A percentile compares a stretch with the other conserved stretches of the same genome.
Conservation (phyloP, 2,888 invertebrate genomes). For the Clistopyga incitator region DNA sequence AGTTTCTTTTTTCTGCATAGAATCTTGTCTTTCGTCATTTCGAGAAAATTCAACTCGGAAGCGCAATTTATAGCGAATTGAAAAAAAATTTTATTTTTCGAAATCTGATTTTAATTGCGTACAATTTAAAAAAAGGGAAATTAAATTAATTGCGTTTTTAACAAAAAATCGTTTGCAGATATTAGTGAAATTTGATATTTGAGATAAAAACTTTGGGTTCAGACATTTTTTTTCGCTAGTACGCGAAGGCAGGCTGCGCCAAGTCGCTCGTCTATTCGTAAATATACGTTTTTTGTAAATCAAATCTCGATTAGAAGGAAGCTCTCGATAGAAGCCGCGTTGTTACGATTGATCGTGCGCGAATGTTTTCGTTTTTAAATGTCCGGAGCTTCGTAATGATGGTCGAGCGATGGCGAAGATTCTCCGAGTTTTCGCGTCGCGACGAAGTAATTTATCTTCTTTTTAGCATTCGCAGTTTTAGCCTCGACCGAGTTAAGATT, state of each 20-base stretch:
- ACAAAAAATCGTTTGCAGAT: background rate
- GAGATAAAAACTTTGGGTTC: background rate
- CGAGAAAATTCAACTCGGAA: too few species aligned
- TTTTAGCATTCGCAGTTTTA: conserved; percentile 44
- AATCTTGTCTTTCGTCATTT: too few species aligned
- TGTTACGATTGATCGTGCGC: conserved; percentile 4
- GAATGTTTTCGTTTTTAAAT: background rate
- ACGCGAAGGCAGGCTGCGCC: background rate
- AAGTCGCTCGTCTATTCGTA: conserved; percentile 11
- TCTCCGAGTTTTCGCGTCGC: background rate
- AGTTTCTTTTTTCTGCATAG: too few species aligned
- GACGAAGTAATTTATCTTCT: conserved; percentile 36
- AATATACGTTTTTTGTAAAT: conserved; percentile 19
- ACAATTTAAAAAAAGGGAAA: background rate
- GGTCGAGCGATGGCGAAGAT: background rate
- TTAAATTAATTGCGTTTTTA: background rate
- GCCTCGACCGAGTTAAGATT: conserved; percentile 40
- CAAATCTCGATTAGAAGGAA: background rate
- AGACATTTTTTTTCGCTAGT: background rate
- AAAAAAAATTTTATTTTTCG: too few species aligned
- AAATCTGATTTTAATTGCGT: too few species aligned
- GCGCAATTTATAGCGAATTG: too few species aligned
- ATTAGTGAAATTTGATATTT: background rate
- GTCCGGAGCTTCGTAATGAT: background rate
- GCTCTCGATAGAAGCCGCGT: conserved; percentile 1